Evolutionary conservation across 2,797 vertebrate genomes (phyloP), one percentile per base, ranked within the genome.

Genomic region (Philypnodon macrostomus): DNA sequence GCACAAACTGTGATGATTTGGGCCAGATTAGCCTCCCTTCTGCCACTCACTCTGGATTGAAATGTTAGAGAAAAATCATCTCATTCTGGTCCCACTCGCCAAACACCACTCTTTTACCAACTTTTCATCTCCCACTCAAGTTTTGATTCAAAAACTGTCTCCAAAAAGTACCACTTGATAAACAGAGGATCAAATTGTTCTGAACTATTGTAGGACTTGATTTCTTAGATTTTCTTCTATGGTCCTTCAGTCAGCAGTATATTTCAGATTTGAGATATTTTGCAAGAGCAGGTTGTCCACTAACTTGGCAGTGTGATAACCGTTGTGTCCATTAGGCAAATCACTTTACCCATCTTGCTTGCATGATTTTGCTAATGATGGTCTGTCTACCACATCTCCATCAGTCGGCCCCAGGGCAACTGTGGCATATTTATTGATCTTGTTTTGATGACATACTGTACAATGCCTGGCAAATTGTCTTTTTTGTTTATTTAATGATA

Each of bases 21-120:
- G 63, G 60, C 65, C 55, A 78, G 68, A 81, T 76, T 70, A 76
- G 56, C 50, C 30, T 73, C 81, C 26, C 77, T 73, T 70, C 75
- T 85, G 78, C 72, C 67, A 18, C 58, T 16, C 38, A n/a, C n/a
- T 59, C 63, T 61, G 50, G 65, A 68, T 80, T 75, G 73, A 80
- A 77, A 77, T 73, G 44, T 67, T 47, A 51, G 41, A 44, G 18
- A 29, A 30, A 31, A 16, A 55, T 73, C 64, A 57, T 63, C 55
- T 79, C 67, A 75, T 77, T 74, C 61, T 48, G 64, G 47, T 57
- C 48, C 33, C 15, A 18, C 42, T 73, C 63, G 68, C 58, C 24
- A 30, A 21, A 55, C 73, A 68, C 58, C 53, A 53, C 55, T 58
- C 30, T 23, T 42, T 34, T 40, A 27, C 39, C 33, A 44, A 49